These are phyloP conservation scores for Macrotis lagotis DNA, from an alignment of 2,113 vertebrate species.

Conservation along the genomic window DNA sequence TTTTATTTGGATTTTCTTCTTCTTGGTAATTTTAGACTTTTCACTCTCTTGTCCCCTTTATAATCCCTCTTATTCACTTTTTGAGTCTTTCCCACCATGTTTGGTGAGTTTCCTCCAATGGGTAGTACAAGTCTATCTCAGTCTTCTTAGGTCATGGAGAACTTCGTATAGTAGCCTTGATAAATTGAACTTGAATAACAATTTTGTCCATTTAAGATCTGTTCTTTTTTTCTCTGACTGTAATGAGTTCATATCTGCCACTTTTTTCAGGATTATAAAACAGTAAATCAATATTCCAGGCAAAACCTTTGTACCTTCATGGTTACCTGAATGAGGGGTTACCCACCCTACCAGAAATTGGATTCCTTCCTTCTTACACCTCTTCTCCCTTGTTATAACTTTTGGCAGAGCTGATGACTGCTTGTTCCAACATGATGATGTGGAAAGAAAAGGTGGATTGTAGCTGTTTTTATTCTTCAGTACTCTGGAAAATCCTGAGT, in stretches of 20 bases:
- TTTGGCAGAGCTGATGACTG: not conserved
- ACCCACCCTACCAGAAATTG: not conserved
- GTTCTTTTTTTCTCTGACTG: not conserved
- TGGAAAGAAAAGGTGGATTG: not conserved
- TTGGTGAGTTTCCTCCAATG: not conserved
- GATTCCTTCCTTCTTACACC: not conserved
- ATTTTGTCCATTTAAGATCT: not conserved
- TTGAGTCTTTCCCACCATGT: not conserved
- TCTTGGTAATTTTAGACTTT: not conserved
- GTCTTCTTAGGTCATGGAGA: not conserved
- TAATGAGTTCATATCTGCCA: not conserved
- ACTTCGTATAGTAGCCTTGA: not conserved
- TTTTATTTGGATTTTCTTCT: not conserved
- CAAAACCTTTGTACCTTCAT: not conserved
- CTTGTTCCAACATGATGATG: not conserved
- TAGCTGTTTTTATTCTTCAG: not conserved
- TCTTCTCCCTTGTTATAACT: not conserved
- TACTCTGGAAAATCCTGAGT: not conserved
- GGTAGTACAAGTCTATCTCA: not conserved
- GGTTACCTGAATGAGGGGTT: not conserved
- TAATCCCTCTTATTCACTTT: not conserved
- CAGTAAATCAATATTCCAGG: not conserved
- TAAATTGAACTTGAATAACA: not conserved
- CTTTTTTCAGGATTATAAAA: not conserved
- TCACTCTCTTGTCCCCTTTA: not conserved